Percentiles rank a stretch among this genome's conserved stretches.
phyloP scores from a whole-genome alignment of 1,140 invertebrate genomes.

The Trachymyrmex septentrionalis region DNA sequence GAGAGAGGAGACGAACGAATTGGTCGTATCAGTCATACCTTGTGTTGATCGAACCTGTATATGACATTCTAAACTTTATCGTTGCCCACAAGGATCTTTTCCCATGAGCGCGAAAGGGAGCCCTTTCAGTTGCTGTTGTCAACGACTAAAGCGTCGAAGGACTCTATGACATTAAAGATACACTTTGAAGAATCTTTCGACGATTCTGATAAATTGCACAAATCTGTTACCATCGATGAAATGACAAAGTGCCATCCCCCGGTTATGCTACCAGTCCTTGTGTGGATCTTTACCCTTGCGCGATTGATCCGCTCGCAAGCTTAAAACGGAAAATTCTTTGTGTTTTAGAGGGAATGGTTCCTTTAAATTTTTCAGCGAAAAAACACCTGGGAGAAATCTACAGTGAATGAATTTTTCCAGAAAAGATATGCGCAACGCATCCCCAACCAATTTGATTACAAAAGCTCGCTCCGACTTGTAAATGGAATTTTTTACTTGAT shows the following conservation, averaged over 20 bases:
- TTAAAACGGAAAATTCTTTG: neutral
- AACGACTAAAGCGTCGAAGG: constrained; percentile 13
- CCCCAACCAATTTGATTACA: constrained; percentile 40
- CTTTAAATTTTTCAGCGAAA: constrained; percentile 47
- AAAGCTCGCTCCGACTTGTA: constrained; percentile 11
- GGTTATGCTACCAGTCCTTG: neutral
- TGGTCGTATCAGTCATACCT: constrained; percentile 28
- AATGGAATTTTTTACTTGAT: constrained; percentile 49
- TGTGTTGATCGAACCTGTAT: constrained; percentile 44
- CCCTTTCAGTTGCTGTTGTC: constrained; percentile 15
- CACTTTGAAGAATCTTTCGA: constrained; percentile 34
- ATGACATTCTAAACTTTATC: constrained; percentile 60
- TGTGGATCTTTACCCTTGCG: constrained; percentile 21
- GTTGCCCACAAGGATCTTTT: constrained; percentile 30
- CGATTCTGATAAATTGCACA: constrained; percentile 51
- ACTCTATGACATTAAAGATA: constrained; percentile 38
- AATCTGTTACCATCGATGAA: constrained; percentile 47
- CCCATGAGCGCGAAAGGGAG: neutral
- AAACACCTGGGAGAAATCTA: constrained; percentile 22
- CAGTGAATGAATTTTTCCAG: neutral
- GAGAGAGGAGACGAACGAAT: neutral
- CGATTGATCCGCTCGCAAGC: constrained; percentile 17
- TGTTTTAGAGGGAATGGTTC: neutral
- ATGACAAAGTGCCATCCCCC: constrained; percentile 24
- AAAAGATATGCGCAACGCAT: neutral